Base-by-base conservation (phyloP, 2,888 invertebrate species). In the Microplitis deprimator region DNA sequence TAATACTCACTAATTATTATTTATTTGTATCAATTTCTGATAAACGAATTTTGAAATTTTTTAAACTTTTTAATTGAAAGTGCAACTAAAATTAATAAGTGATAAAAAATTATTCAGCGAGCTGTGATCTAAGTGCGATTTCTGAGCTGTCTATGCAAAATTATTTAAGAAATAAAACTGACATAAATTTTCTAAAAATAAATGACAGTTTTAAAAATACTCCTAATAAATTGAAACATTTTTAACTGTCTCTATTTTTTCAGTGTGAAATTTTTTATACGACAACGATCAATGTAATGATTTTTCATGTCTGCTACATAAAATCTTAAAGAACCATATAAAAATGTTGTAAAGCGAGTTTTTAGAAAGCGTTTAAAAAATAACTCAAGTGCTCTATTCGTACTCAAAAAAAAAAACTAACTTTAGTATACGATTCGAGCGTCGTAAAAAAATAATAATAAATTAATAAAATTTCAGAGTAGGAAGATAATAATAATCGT, bases 81-180 rank as follows among this genome's bases (percentile, higher is more conserved):
- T 4, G 29, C 29, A 29, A 29, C 3, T 29, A 29, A 29, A 29
- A 29, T 4, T 29, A 29, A 29, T 20, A 20, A 20, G 20, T 20
- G 29, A 29, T 29, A 29, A 29, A 29, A 29, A 29, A 29, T 4
- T 29, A 29, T 29, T 4, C 29, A 29, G 29, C 29, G 0, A 4
- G 4, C 4, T 29, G 29, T 29, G 50, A 50, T 50, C 13, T 8
- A 50, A 50, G 81, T 78, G 79, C 80, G 79, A 69, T 74, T 61
- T 85, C 83, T 86, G 85, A 87, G 86, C 84, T 87, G 86, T 86
- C 84, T 79, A 82, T 82, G 83, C 81, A 81, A 85, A 86, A 85
- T 82, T 81, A 83, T 82, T 84, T 85, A 84, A 84, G 85, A 87
- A 87, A 87, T 86, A 86, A 82, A 84, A 84, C 84, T 86, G 87